Evolutionary conservation across 2,113 vertebrate genomes (phyloP).

Genomic region (Canis aureus): DNA sequence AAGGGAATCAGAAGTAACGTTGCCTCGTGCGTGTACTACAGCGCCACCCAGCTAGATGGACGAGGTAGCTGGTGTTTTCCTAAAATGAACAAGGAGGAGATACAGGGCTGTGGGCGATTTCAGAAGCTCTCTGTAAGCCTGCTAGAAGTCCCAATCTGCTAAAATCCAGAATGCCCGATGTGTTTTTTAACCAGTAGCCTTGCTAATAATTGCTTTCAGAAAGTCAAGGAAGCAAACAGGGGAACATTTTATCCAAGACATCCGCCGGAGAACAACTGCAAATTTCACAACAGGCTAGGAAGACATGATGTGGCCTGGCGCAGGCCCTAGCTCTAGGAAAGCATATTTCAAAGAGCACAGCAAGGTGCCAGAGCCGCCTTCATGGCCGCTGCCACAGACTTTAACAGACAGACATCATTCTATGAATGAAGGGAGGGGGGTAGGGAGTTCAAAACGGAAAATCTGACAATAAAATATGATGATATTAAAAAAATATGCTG

Average conservation of each 20-base stretch:
- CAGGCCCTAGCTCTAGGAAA: not conserved
- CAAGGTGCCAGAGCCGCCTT: not conserved
- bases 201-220: conserved; percentile 1
- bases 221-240: conserved; percentile 17
- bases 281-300: not conserved
- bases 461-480: not conserved
- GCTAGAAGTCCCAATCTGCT: not conserved
- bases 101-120: not conserved
- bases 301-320: not conserved
- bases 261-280: not conserved
- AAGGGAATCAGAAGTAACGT: not conserved
- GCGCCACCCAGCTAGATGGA: not conserved
- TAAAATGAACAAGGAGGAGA: not conserved
- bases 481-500: not conserved
- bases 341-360: conserved; percentile 7
- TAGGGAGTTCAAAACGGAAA: conserved; percentile 2
- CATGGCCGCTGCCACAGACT: not conserved
- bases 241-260: not conserved
- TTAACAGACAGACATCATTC: not conserved
- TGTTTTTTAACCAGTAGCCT: not conserved
- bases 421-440: not conserved
- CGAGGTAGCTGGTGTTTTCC: not conserved
- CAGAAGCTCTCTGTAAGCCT: not conserved
- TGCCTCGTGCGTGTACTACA: not conserved
- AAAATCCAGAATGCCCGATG: not conserved